A percentile compares a stretch with the other conserved stretches of the same genome.
Evolutionary conservation across 37 sponge, comb jelly and placozoan species (phyloP).

Genomic region (Ephydatia muelleri): DNA sequence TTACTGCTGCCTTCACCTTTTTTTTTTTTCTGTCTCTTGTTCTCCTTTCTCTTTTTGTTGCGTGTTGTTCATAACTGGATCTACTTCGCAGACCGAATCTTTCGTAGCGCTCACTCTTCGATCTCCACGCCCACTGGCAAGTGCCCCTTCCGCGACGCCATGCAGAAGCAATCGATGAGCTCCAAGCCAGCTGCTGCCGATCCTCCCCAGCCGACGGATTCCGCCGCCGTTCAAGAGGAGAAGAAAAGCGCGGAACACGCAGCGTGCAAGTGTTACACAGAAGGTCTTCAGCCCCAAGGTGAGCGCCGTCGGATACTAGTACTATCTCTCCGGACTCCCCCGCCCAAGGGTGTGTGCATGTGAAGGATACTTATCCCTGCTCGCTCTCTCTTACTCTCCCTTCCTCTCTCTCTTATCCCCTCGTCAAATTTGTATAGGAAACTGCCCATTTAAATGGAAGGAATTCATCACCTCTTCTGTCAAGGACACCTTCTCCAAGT

Average conservation of each 20-base stretch:
- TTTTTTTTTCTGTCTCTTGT: too few species aligned
- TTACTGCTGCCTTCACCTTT: too few species aligned
- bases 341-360: neutral
- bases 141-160: conserved; percentile 47
- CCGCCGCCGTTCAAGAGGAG: neutral
- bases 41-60: neutral
- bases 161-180: conserved; percentile 15
- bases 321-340: neutral
- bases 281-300: conserved; percentile 49
- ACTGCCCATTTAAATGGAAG: conserved; percentile 68
- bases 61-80: neutral
- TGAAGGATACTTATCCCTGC: neutral
- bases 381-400: neutral
- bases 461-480: conserved; percentile 40
- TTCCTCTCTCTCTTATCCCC: neutral
- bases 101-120: conserved; percentile 1
- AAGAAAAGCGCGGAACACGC: neutral
- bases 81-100: conserved; percentile 27
- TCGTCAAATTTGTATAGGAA: conserved; percentile 31
- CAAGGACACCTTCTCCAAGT: conserved; percentile 23
- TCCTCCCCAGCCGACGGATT: neutral
- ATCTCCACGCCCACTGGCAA: conserved; percentile 9
- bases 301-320: neutral
- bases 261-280: conserved; percentile 30
- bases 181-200: conserved; percentile 12